Evolutionary conservation across 2,113 vertebrate genomes (phyloP), one percentile per base, ranked within the genome.

Genomic region (Tauraco erythrolophus): DNA sequence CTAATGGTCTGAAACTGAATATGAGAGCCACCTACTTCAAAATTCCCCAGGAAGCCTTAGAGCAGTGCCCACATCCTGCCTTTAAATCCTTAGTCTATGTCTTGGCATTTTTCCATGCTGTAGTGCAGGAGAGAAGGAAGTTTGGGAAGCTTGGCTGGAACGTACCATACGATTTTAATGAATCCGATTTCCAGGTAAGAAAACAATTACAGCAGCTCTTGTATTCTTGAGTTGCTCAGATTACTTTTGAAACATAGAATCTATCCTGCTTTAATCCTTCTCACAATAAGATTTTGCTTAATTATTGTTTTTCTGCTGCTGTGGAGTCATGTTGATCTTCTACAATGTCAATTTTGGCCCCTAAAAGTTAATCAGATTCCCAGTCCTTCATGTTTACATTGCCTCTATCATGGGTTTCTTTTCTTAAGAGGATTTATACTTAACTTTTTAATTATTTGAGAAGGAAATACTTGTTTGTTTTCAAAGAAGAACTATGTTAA

Each of bases 101-200:
- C 89, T 92, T 99, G 96, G 98, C 99, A 6, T 99, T 99, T 92
- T 99, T 99, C 98, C 99, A 99, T 2, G 99, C 99, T 0, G 99
- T 99, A 92, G 99, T 99, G 65, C 99, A 99, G 97, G 99, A 99
- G 95, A 97, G 99, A 24, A 98, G 99, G 84, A 99, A 99, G 95
- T 99, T 99, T 15, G 99, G 99, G 81, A 99, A 99, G 97, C 99
- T 99, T 6, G 99, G 99, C 56, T 99, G 99, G 99, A 99, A 99
- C 0, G 98, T 99, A 22, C 96, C 98, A 0, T 99, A 99, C 0
- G 99, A 99, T 97, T 99, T 99, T 98, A 99, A 99, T 18, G 99
- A 99, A 94, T 99, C 99, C 0, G 99, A 99, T 98, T 99, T 99
- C 97, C 98, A 98, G 98, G 99, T 99, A 96, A 84, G n/a, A 64